Evolutionary conservation across 2,888 invertebrate genomes (phyloP).

Genomic region (Teinopalpus imperialis): DNA sequence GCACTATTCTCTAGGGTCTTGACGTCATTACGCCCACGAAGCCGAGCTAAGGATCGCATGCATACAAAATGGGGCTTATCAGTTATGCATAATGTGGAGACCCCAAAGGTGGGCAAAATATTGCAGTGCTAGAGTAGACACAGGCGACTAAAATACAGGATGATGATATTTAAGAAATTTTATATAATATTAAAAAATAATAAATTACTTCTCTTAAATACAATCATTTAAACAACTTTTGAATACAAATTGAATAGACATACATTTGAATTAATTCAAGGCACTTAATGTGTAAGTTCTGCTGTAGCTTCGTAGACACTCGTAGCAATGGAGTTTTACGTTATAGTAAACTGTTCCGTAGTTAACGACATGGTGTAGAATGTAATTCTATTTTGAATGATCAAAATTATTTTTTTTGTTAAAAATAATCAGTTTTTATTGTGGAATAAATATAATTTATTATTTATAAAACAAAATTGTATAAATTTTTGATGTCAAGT

Average conservation of each 20-base stretch:
- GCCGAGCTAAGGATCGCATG: constrained; percentile 75
- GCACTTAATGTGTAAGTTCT: too few relatives aligned
- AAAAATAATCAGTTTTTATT: too few relatives aligned
- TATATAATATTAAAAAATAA: too few relatives aligned
- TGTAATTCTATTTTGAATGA: not conserved
- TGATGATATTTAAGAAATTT: constrained; percentile 34
- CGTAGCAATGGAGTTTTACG: constrained; percentile 1
- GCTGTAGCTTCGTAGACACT: constrained; percentile 1
- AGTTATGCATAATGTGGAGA: constrained; percentile 81
- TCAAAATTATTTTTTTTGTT: too few relatives aligned
- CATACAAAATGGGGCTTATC: constrained; percentile 81
- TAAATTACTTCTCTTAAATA: too few relatives aligned
- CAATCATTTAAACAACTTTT: too few relatives aligned
- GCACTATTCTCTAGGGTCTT: constrained; percentile 53
- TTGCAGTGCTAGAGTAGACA: constrained; percentile 55
- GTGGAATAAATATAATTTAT: too few relatives aligned
- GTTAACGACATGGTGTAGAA: not conserved
- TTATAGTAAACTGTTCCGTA: not conserved
- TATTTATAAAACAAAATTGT: too few relatives aligned
- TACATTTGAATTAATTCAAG: too few relatives aligned
- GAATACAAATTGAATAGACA: too few relatives aligned
- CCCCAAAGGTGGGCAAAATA: constrained; percentile 81
- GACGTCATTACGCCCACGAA: constrained; percentile 64
- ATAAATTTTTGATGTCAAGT: too few relatives aligned
- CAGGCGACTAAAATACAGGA: constrained; percentile 35